These are phyloP conservation scores for Saccopteryx leptura DNA, from an alignment of 2,113 vertebrate species.

Conservation along the genomic window DNA sequence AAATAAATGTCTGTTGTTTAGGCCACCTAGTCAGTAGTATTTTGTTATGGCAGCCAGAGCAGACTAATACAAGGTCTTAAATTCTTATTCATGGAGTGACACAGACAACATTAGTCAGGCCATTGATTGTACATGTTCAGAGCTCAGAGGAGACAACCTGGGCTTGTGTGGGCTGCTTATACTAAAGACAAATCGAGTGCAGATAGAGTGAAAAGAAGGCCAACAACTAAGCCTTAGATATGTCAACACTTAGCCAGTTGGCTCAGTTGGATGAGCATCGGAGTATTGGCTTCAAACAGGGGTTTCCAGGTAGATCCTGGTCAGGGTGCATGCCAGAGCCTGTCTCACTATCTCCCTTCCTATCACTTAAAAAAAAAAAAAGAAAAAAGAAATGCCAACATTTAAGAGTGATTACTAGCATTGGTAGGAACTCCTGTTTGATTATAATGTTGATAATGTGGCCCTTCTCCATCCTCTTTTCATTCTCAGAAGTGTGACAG, in stretches of 20 bases:
- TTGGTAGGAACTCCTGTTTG: not conserved
- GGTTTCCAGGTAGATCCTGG: no score
- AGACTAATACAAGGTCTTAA: not conserved
- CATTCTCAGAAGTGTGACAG: not conserved
- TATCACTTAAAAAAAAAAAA: no score
- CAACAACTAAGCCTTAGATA: not conserved
- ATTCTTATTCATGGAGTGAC: not conserved
- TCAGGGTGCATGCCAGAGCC: no score
- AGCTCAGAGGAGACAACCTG: not conserved
- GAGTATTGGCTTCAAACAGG: no score
- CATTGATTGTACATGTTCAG: not conserved
- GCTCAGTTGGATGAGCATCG: no score
- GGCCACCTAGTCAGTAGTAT: not conserved
- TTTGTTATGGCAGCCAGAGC: not conserved
- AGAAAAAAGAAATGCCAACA: not conserved
- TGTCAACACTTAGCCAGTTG: not conserved
- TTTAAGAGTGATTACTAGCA: not conserved
- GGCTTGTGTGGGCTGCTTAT: not conserved
- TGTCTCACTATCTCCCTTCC: no score
- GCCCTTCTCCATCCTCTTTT: not conserved
- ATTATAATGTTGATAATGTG: not conserved
- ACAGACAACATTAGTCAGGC: not conserved
- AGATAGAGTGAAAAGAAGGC: not conserved
- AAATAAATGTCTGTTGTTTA: not conserved
- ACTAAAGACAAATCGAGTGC: not conserved